Percentiles rank a stretch among this genome's conserved stretches.
Evolutionary conservation across 2,113 vertebrate species (phyloP).

Genomic region (Apeltes quadracus): DNA sequence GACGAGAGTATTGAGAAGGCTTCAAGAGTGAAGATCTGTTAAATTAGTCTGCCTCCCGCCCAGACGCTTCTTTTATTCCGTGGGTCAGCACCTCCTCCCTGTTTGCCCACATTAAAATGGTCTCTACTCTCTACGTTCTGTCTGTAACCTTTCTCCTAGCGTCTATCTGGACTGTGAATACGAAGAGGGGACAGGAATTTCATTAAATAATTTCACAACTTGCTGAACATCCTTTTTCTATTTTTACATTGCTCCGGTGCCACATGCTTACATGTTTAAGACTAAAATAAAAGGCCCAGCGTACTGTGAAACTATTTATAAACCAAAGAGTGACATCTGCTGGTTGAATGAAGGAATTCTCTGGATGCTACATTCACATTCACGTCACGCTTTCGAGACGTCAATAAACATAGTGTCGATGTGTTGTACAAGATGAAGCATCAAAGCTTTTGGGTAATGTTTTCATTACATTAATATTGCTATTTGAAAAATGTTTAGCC

Average conservation of each 20-base stretch:
- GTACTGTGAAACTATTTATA: neutral
- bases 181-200: conserved; percentile 22
- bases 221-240: conserved; percentile 16
- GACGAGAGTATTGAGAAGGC: conserved; percentile 65
- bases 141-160: conserved; percentile 29
- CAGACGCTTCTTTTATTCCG: conserved; percentile 65
- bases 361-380: neutral
- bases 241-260: conserved; percentile 3
- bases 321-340: conserved; percentile 66
- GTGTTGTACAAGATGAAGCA: neutral
- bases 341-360: conserved; percentile 47
- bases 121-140: conserved; percentile 32
- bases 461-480: no score
- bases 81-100: conserved; percentile 44
- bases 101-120: conserved; percentile 70
- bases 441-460: conserved; percentile 10
- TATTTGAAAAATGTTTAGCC: no score
- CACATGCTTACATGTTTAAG: neutral
- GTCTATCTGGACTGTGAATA: conserved; percentile 49
- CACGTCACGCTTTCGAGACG: neutral
- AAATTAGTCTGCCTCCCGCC: conserved; percentile 70
- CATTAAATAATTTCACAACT: conserved; percentile 17
- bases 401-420: neutral
- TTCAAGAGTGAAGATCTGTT: conserved; percentile 70
- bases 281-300: neutral